Conservation (phyloP, 2,888 invertebrate genomes). For the Margaritifera margaritifera region DNA sequence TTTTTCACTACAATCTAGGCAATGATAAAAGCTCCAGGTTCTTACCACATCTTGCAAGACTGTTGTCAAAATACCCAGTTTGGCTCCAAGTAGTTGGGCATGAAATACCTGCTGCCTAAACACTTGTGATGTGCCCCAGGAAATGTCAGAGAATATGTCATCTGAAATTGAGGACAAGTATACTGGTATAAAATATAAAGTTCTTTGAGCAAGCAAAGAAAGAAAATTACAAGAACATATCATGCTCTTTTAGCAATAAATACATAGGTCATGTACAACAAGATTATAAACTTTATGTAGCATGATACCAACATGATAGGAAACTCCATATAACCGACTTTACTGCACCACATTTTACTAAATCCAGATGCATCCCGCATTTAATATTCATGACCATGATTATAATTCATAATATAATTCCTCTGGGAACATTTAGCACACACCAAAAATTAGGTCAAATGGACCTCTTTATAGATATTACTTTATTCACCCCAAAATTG, state of each 20-base stretch:
- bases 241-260: background rate
- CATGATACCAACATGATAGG: too few species aligned
- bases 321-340: too few species aligned
- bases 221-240: background rate
- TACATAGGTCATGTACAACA: background rate
- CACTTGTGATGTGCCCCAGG: slow-evolving; percentile 52
- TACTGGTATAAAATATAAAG: background rate
- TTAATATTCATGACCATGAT: too few species aligned
- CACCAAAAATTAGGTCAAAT: too few species aligned
- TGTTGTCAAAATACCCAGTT: slow-evolving; percentile 23
- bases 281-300: too few species aligned
- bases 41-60: slow-evolving; percentile 51
- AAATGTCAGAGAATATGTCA: slow-evolving; percentile 45
- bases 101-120: slow-evolving; percentile 43
- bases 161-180: slow-evolving; percentile 23
- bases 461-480: too few species aligned
- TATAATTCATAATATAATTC: too few species aligned
- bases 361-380: too few species aligned
- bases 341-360: too few species aligned
- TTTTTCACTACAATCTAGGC: too few species aligned
- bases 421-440: too few species aligned
- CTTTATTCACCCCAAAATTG: too few species aligned
- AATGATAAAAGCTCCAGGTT: background rate
- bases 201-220: background rate
- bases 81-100: slow-evolving; percentile 30